Conservation (phyloP, 2,113 vertebrate genomes). For the Cnemophilus loriae region DNA sequence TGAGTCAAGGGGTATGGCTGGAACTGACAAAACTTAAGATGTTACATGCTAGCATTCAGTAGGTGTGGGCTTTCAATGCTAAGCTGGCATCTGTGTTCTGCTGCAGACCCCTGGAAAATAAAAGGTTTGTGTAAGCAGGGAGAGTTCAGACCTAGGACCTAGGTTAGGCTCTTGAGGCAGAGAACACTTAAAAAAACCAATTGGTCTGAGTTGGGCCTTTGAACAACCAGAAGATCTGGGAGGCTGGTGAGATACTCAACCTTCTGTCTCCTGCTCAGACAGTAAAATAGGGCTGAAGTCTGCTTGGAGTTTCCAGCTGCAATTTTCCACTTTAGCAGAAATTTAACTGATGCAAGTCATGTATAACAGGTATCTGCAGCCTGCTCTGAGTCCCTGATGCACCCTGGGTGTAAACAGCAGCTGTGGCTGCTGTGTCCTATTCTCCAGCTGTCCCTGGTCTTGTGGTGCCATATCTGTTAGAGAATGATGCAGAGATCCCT, state of each 20-base stretch:
- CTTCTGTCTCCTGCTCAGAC: not conserved
- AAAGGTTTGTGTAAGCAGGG: not conserved
- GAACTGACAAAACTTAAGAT: not conserved
- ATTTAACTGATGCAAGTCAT: not conserved
- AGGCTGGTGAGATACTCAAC: not conserved
- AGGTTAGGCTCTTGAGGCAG: not conserved
- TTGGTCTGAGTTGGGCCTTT: not conserved
- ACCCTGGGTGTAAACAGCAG: not conserved
- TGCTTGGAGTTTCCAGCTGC: not conserved
- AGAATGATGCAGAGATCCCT: not conserved
- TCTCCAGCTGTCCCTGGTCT: not conserved
- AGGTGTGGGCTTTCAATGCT: not conserved
- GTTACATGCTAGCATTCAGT: accelerated
- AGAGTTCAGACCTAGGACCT: not conserved
- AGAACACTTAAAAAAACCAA: not conserved
- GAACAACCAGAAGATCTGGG: not conserved
- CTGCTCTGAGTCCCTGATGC: not conserved
- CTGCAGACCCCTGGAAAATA: not conserved
- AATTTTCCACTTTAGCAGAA: not conserved
- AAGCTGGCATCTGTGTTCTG: not conserved
- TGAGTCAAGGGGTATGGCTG: not conserved
- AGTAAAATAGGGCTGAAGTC: not conserved
- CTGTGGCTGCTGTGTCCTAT: not conserved
- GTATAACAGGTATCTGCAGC: not conserved
- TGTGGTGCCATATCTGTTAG: not conserved